phyloP scores from a whole-genome alignment of 2,797 vertebrate genomes.

The Capromys pilorides region DNA sequence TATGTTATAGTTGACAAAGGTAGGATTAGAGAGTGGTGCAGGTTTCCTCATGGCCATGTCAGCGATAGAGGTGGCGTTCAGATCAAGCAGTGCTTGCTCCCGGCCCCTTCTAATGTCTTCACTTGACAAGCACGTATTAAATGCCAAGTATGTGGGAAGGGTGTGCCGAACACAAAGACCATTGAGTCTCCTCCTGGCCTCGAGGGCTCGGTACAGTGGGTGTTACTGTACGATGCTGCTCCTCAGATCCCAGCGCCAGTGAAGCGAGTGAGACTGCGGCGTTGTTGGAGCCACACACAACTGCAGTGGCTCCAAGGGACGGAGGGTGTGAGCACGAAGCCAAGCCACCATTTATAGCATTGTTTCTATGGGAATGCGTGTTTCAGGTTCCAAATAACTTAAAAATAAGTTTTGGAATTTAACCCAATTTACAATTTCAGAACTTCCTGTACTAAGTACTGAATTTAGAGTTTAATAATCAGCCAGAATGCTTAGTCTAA shows the following conservation, averaged over 20 bases:
- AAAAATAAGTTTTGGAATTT: constrained; percentile 69
- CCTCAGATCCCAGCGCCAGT: background rate
- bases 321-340: constrained; percentile 12
- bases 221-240: background rate
- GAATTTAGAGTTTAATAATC: constrained; percentile 58
- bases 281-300: background rate
- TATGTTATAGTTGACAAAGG: constrained; percentile 26
- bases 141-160: constrained; percentile 49
- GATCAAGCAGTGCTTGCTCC: constrained; percentile 6
- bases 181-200: constrained; percentile 14
- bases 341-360: constrained; percentile 70
- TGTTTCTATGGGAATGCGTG: constrained; percentile 75
- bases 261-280: background rate
- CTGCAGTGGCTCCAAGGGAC: constrained; percentile 19
- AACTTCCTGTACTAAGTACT: constrained; percentile 57
- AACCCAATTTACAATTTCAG: constrained; percentile 67
- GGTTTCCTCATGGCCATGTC: background rate
- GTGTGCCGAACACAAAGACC: constrained; percentile 53
- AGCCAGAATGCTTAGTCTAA: constrained; percentile 62
- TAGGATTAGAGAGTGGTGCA: background rate
- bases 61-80: constrained; percentile 25
- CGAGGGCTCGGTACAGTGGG: background rate
- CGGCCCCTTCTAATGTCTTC: constrained; percentile 14
- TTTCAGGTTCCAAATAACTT: constrained; percentile 71
- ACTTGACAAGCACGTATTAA: constrained; percentile 38